Conservation (phyloP, 2,797 vertebrate species). For the Sebastes reedi region DNA sequence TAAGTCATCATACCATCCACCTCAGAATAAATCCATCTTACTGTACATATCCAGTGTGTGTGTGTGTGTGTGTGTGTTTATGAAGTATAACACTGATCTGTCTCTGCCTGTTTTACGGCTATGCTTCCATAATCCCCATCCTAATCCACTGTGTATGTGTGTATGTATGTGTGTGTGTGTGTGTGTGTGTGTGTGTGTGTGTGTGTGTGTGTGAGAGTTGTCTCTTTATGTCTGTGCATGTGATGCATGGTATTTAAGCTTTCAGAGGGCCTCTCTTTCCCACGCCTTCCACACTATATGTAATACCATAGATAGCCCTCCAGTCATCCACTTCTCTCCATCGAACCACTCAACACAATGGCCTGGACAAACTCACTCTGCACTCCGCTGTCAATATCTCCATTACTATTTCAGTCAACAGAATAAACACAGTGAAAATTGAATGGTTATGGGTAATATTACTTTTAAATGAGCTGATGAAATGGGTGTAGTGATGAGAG, state of each 20-base stretch:
- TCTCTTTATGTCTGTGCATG: constrained; percentile 42
- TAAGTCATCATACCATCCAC: constrained; percentile 42
- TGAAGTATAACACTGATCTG: constrained; percentile 72
- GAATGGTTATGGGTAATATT: constrained; percentile 60
- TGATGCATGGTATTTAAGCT: constrained; percentile 61
- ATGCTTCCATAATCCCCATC: constrained; percentile 72
- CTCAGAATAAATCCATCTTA: constrained; percentile 58
- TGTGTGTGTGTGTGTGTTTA: constrained; percentile 40
- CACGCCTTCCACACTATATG: constrained; percentile 49
- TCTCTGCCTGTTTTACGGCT: constrained; percentile 72
- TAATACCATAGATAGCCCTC: constrained; percentile 48
- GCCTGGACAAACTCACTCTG: constrained; percentile 50
- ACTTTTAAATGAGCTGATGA: constrained; percentile 66
- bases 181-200: constrained; percentile 1
- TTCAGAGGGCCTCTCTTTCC: constrained; percentile 63
- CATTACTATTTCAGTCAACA: constrained; percentile 53
- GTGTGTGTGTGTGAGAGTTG: constrained; percentile 15
- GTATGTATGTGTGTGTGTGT: background rate
- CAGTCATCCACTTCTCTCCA: constrained; percentile 52
- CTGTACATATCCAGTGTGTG: constrained; percentile 38
- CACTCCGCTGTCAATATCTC: constrained; percentile 55
- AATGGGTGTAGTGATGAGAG: constrained; percentile 33
- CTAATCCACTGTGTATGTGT: constrained; percentile 67
- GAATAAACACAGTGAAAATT: constrained; percentile 58
- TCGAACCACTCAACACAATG: constrained; percentile 67